A percentile compares a stretch with the other conserved stretches of the same genome.
Conservation (phyloP, 2,888 invertebrate genomes). For the Lissonota sp. region DNA sequence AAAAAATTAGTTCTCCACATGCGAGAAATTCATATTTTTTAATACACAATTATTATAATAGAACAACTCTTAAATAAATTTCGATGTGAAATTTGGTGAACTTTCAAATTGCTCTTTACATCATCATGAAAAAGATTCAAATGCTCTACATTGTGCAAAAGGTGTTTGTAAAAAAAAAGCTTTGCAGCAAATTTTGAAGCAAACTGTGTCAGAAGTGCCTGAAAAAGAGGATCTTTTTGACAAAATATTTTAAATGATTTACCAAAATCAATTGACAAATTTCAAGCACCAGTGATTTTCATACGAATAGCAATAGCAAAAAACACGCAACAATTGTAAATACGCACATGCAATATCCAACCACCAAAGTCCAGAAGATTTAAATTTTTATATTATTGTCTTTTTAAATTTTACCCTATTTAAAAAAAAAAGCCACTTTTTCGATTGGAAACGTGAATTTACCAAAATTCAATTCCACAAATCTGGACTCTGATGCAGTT, state of each 20-base stretch:
- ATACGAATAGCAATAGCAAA: no score
- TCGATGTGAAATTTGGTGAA: background rate
- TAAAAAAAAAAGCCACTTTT: background rate
- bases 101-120: background rate
- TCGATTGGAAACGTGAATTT: background rate
- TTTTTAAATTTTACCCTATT: background rate
- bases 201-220: background rate
- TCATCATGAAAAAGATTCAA: background rate
- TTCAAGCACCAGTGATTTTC: no score
- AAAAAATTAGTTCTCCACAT: background rate
- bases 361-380: slow-evolving; percentile 26
- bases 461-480: background rate
- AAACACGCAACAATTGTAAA: no score
- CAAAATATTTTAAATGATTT: no score
- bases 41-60: no score
- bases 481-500: background rate
- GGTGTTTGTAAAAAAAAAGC: no score
- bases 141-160: background rate
- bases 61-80: no score
- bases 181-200: no score
- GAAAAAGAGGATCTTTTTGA: background rate
- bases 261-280: no score
- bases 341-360: no score
- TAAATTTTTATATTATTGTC: background rate
- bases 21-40: no score